Percentiles rank a stretch among this genome's conserved stretches.
Conservation (phyloP, 2,888 invertebrate species). For the Drosophila emarginata region DNA sequence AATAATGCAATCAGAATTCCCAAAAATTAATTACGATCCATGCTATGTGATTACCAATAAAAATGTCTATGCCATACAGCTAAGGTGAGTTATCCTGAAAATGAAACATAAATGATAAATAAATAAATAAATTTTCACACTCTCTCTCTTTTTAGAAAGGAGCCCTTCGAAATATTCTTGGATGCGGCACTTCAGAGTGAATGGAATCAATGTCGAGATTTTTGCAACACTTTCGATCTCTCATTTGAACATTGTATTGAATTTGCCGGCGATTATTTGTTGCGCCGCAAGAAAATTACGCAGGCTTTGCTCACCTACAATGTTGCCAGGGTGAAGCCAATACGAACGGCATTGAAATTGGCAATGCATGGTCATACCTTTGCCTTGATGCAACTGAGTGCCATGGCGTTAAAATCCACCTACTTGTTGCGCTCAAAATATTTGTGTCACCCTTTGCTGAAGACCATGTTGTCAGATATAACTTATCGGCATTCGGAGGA, state of each 20-base stretch:
- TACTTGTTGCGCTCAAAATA: conserved; percentile 80
- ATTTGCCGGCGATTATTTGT: conserved; percentile 91
- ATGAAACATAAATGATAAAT: too few relatives aligned
- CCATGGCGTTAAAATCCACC: conserved; percentile 81
- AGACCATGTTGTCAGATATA: conserved; percentile 73
- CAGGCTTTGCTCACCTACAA: conserved; percentile 92
- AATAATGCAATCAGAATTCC: conserved; percentile 81
- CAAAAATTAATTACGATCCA: conserved; percentile 82
- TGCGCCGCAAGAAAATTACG: conserved; percentile 88
- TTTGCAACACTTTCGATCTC: conserved; percentile 82
- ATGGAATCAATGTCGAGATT: conserved; percentile 82
- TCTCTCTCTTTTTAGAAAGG: conserved; percentile 63
- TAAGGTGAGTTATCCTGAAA: conserved; percentile 65
- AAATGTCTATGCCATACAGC: conserved; percentile 81
- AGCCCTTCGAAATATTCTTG: conserved; percentile 81
- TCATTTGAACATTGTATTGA: conserved; percentile 84
- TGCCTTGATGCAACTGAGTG: conserved; percentile 82
- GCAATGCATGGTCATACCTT: conserved; percentile 83
- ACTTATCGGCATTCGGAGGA: conserved; percentile 81
- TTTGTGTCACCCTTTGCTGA: conserved; percentile 74
- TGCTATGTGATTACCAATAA: conserved; percentile 82
- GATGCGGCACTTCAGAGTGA: conserved; percentile 78
- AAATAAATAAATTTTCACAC: not conserved
- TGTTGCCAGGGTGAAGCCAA: conserved; percentile 86
- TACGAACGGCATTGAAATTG: conserved; percentile 82